phyloP scores from a whole-genome alignment of 2,888 invertebrate genomes.

The Acanthacorydalis orientalis region DNA sequence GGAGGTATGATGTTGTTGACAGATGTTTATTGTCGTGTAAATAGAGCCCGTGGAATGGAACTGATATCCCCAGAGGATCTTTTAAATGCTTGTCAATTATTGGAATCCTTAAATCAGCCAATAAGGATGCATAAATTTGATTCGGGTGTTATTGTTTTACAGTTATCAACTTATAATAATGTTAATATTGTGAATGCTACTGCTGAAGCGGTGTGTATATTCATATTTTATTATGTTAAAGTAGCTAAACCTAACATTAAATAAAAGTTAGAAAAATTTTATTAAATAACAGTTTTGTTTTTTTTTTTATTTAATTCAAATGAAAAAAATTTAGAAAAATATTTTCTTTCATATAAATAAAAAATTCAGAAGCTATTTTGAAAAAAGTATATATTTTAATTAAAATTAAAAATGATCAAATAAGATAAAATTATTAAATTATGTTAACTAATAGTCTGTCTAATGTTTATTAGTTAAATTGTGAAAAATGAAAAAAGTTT shows the following conservation, averaged over 20 bases:
- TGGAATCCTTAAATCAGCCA: constrained; percentile 47
- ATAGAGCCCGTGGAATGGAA: constrained; percentile 90
- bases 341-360: no score
- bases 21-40: constrained; percentile 93
- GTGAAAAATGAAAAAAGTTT: no score
- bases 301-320: no score
- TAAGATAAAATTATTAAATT: no score
- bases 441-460: no score
- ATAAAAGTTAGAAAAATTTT: no score
- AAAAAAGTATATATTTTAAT: no score
- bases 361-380: no score
- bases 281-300: no score
- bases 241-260: background rate
- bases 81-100: constrained; percentile 66
- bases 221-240: background rate
- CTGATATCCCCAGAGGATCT: constrained; percentile 94
- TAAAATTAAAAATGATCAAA: no score
- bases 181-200: constrained; percentile 51
- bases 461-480: no score
- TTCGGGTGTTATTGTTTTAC: constrained; percentile 90
- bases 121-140: constrained; percentile 71
- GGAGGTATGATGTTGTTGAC: constrained; percentile 95
- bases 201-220: constrained; percentile 35
- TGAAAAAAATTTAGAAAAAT: no score
- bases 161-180: constrained; percentile 59